Evolutionary conservation across 1,140 invertebrate genomes (phyloP).

Genomic region (Drosophila biarmipes): DNA sequence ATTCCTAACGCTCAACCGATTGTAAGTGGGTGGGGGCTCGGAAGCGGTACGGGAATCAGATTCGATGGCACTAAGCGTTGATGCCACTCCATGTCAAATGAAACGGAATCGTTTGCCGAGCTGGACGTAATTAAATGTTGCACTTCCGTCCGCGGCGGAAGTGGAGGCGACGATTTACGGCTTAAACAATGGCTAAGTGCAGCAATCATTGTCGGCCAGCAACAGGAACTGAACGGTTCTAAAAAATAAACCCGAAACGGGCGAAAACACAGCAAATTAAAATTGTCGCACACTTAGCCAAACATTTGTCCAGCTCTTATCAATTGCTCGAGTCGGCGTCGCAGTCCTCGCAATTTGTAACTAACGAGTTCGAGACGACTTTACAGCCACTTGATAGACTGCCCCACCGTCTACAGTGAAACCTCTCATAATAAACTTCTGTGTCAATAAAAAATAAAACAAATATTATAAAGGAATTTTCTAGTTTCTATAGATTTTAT

Average conservation of each 20-base stretch:
- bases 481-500: too few species aligned
- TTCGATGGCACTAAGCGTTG: slow-evolving; percentile 1
- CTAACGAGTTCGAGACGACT: slow-evolving; percentile 56
- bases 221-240: slow-evolving; percentile 35
- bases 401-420: slow-evolving; percentile 25
- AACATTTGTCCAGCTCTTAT: slow-evolving; percentile 77
- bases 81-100: slow-evolving; percentile 21
- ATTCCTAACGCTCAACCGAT: slow-evolving; percentile 20
- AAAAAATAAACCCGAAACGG: slow-evolving; percentile 17
- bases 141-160: slow-evolving; percentile 47
- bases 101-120: slow-evolving; percentile 50
- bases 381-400: slow-evolving; percentile 63
- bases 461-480: too few species aligned
- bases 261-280: slow-evolving; percentile 62
- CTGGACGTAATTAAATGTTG: slow-evolving; percentile 65
- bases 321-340: slow-evolving; percentile 47
- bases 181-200: slow-evolving; percentile 44
- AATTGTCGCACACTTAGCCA: slow-evolving; percentile 72
- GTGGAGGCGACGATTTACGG: slow-evolving; percentile 44
- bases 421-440: neutral
- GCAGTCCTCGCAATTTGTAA: slow-evolving; percentile 44
- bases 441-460: neutral
- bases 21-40: neutral
- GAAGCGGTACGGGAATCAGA: too few species aligned
- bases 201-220: slow-evolving; percentile 30